Evolutionary conservation across 2,888 invertebrate species (phyloP).

Genomic region (Congeria kusceri): DNA sequence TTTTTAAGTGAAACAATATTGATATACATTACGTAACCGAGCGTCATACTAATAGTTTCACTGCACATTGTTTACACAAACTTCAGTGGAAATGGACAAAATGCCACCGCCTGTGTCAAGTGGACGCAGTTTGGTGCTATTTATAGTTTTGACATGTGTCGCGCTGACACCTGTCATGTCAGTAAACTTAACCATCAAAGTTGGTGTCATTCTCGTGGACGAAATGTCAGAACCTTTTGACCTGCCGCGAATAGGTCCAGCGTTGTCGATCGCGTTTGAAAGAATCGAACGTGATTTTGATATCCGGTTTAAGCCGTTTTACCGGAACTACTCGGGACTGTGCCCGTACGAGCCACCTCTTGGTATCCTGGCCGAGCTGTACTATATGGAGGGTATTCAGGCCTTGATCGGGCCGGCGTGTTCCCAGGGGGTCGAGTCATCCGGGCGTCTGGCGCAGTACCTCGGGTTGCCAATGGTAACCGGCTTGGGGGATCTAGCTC

Average conservation of each 20-base stretch:
- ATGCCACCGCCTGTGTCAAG: too few species aligned
- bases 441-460: slow-evolving; percentile 66
- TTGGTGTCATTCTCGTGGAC: slow-evolving; percentile 70
- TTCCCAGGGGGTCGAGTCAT: slow-evolving; percentile 62
- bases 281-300: slow-evolving; percentile 41
- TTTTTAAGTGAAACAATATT: too few species aligned
- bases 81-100: too few species aligned
- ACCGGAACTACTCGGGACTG: slow-evolving; percentile 64
- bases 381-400: slow-evolving; percentile 53
- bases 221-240: slow-evolving; percentile 68
- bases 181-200: slow-evolving; percentile 40
- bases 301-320: slow-evolving; percentile 49
- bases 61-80: too few species aligned
- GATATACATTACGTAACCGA: too few species aligned
- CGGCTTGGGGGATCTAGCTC: slow-evolving; percentile 67
- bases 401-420: slow-evolving; percentile 72
- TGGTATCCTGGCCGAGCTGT: slow-evolving; percentile 66
- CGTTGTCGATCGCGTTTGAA: slow-evolving; percentile 64
- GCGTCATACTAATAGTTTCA: too few species aligned
- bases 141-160: too few species aligned
- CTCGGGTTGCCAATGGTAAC: slow-evolving; percentile 65
- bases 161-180: too few species aligned
- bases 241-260: slow-evolving; percentile 61
- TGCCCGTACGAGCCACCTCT: slow-evolving; percentile 67
- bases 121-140: too few species aligned